Percentiles rank a stretch among this genome's conserved stretches.
phyloP scores from a whole-genome alignment of 2,113 vertebrate species.

The Oncorhynchus kisutch region DNA sequence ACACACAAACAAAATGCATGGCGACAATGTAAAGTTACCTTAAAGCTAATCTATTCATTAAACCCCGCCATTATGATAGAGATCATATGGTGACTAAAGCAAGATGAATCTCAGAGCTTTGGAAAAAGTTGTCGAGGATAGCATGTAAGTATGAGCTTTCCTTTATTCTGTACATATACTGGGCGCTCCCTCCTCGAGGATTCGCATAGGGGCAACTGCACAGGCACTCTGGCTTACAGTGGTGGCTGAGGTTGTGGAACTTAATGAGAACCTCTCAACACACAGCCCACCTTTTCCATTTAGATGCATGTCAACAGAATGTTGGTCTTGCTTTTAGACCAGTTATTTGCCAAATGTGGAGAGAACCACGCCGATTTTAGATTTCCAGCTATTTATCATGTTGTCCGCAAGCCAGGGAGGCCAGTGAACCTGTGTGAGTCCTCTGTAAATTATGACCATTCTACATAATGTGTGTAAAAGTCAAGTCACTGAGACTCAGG shows the following conservation, averaged over 20 bases:
- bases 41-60: slow-evolving; percentile 99
- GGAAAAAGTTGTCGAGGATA: slow-evolving; percentile 99
- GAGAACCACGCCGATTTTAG: neutral
- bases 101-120: slow-evolving; percentile 99
- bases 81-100: slow-evolving; percentile 99
- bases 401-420: slow-evolving; percentile 33
- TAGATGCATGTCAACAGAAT: no score
- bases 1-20: slow-evolving; percentile 98
- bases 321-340: neutral
- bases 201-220: slow-evolving; percentile 98
- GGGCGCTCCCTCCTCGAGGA: slow-evolving; percentile 98
- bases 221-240: slow-evolving; percentile 18
- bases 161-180: slow-evolving; percentile 95
- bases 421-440: slow-evolving; percentile 77
- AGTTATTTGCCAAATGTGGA: neutral
- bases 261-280: neutral
- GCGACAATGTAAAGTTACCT: slow-evolving; percentile 99
- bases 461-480: slow-evolving; percentile 63
- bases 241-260: slow-evolving; percentile 2
- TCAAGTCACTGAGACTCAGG: slow-evolving; percentile 54
- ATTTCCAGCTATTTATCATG: neutral
- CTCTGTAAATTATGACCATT: slow-evolving; percentile 66
- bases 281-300: neutral
- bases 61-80: slow-evolving; percentile 99
- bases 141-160: slow-evolving; percentile 99